phyloP scores from a whole-genome alignment of 2,888 invertebrate species.

The Sarcophaga caerulescens region DNA sequence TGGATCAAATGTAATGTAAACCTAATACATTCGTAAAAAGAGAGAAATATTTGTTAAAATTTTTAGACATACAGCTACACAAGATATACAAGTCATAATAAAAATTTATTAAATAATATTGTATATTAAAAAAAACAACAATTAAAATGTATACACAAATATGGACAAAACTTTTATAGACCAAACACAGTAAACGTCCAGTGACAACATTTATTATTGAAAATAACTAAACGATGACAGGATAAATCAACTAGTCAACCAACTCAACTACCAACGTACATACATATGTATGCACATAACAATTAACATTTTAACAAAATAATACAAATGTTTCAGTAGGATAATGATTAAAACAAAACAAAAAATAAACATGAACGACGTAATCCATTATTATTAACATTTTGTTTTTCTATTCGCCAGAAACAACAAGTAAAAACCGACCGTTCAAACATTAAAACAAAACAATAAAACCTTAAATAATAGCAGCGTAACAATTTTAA shows the following conservation, averaged over 20 bases:
- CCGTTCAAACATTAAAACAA: constrained; percentile 2
- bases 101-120: too few relatives aligned
- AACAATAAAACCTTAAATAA: constrained; percentile 10
- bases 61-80: too few relatives aligned
- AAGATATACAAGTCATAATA: too few relatives aligned
- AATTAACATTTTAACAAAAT: constrained; percentile 6
- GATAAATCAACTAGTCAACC: constrained; percentile 20
- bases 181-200: neutral
- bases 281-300: neutral
- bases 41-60: too few relatives aligned
- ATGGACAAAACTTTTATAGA: neutral
- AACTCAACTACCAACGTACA: neutral
- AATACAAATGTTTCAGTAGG: constrained; percentile 3
- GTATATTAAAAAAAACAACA: too few relatives aligned
- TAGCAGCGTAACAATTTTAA: constrained; percentile 12
- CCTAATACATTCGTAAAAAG: neutral
- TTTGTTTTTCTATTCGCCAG: constrained; percentile 10
- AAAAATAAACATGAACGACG: constrained; percentile 15
- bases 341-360: constrained; percentile 38
- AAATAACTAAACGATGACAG: constrained; percentile 17
- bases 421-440: constrained; percentile 34
- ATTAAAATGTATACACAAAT: neutral
- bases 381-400: constrained; percentile 19
- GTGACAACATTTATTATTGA: neutral
- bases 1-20: neutral